Base-by-base conservation (phyloP, 1,140 invertebrate species). In the Psix sp. region DNA sequence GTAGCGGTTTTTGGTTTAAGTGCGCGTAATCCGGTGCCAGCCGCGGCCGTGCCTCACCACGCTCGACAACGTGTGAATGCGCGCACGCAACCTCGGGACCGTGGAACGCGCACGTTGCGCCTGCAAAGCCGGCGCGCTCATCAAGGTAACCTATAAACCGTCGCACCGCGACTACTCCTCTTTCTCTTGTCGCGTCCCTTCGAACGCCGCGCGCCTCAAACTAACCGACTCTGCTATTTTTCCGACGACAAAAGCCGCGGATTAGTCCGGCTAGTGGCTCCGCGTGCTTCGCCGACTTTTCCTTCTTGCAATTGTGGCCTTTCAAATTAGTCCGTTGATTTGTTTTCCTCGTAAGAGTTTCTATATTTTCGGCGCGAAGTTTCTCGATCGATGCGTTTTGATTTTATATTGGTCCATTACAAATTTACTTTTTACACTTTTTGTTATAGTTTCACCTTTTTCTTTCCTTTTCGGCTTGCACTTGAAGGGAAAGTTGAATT, bases 141-240 rank as follows among this genome's bases (percentile, higher is more conserved):
- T 80, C 52, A 81, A 86, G 83, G 83, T 86, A 86, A 86, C 84
- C 84, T 86, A 84, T 80, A 86, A 86, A 80, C 15, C 56, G 42
- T 11, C 67, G 45, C 51, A 20, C 13, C 52, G 49, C 17, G 49
- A 17, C 7, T n/a, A 20, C 49, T 24, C 5, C 10, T 29, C 42
- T 40, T 54, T 42, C 49, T 5, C 33, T 11, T 5, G 13, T 11
- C 21, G 15, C 3, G 52, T 15, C 18, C 20, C 17, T 31, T 42
- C 6, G n/a, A 13, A 11, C n/a, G 7, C 7, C 14, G 21, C 2
- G 6, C 43, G 31, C 42, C 16, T n/a, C 7, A n/a, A n/a, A n/a
- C n/a, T n/a, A n/a, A n/a, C n/a, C n/a, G n/a, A n/a, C n/a, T n/a
- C n/a, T n/a, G n/a, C n/a, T n/a, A n/a, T n/a, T n/a, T n/a, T n/a